Evolutionary conservation across 2,888 invertebrate species (phyloP), one percentile per base, ranked within the genome.

Genomic region (Cetonia aurata): DNA sequence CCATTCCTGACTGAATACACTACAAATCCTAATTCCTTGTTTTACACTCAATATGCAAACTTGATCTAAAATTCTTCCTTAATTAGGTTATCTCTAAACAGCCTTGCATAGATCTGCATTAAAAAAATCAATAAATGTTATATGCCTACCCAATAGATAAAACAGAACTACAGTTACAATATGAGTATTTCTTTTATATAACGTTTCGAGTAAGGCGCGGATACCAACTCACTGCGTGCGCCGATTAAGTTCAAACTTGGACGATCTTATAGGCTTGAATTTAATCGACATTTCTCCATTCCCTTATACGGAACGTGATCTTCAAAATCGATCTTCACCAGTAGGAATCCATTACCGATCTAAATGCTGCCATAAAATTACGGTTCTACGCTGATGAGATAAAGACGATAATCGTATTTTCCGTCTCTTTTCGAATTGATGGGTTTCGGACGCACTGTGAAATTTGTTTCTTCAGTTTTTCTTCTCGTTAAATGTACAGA

Each of bases 271-370:
- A 65, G 48, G 50, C 50, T 65, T 37, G 37, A 65, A 65, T 65
- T 65, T 65, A 65, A 65, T 65, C 62, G 62, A 65, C 62, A 50
- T 65, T 65, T 50, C 62, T 52, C 37, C 50, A 56, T 56, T 67
- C 67, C 67, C 67, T 67, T 67, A 67, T 67, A 67, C 46, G 56
- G 67, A 67, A 67, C 56, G 56, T 57, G 67, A 67, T 67, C 67
- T 67, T 55, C 56, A 67, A 67, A 67, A 67, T 67, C 57, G 67
- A 67, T 67, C 56, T 67, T 25, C 62, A 41, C 62, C 62, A 50
- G 62, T 52, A 56, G 67, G 56, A 67, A 67, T 67, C 67, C 48
- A 57, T 57, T 67, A 65, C 56, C 44, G 55, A 55, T 55, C 44
- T 55, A 67, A 67, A 67, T 67, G 67, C 56, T 56, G 67, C 57